Evolutionary conservation across 2,113 vertebrate species (phyloP).

Genomic region (Hemiprocne comata): DNA sequence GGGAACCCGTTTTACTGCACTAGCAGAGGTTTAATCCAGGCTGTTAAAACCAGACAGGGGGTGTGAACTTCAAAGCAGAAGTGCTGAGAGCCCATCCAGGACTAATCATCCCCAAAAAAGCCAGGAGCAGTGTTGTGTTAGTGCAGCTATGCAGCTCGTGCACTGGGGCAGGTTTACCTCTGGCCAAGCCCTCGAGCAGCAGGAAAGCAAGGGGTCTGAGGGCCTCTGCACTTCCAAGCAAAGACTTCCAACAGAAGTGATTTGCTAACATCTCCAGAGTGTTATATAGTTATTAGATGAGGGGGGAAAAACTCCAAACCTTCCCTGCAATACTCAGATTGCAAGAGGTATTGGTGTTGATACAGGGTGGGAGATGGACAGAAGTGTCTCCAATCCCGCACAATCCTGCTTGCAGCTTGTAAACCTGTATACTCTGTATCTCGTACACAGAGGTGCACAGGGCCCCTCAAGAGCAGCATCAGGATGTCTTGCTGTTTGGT

Average conservation of each 20-base stretch:
- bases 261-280: not conserved
- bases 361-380: not conserved
- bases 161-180: rapidly evolving
- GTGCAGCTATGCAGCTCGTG: not conserved
- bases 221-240: not conserved
- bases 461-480: not conserved
- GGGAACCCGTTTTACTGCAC: not conserved
- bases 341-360: not conserved
- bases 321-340: not conserved
- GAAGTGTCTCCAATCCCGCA: not conserved
- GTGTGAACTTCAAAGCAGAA: not conserved
- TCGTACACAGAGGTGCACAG: not conserved
- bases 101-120: not conserved
- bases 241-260: not conserved
- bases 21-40: not conserved
- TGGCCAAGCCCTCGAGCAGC: rapidly evolving
- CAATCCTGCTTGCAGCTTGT: not conserved
- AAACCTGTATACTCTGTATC: not conserved
- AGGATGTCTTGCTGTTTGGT: not conserved
- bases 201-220: not conserved
- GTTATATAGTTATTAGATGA: not conserved
- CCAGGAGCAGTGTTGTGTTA: rapidly evolving
- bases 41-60: not conserved
- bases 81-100: not conserved
- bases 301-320: no score